phyloP scores from a whole-genome alignment of 2,797 vertebrate genomes.

The Echeneis naucrates region DNA sequence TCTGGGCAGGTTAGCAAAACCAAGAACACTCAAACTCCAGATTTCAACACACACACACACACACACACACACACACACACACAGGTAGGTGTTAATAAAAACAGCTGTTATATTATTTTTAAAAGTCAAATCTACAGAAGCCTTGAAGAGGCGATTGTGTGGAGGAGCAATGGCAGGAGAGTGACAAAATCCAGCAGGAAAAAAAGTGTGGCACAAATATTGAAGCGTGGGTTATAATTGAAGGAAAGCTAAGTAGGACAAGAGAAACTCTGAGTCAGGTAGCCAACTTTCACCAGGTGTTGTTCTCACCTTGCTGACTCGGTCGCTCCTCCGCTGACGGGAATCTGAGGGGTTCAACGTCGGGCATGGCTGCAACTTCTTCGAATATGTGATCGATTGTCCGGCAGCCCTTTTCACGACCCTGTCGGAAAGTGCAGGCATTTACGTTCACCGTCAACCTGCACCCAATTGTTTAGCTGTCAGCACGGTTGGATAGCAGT shows the following conservation, averaged over 20 bases:
- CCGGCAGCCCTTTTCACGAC: neutral
- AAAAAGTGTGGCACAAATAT: neutral
- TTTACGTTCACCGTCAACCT: neutral
- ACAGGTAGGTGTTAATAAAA: too few relatives aligned
- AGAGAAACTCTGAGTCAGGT: too few relatives aligned
- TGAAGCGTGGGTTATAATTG: neutral
- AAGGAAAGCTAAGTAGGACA: neutral
- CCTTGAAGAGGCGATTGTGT: neutral
- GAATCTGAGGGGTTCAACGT: slow-evolving; percentile 75
- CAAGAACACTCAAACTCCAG: too few relatives aligned
- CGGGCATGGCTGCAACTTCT: slow-evolving; percentile 69
- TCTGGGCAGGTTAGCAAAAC: too few relatives aligned
- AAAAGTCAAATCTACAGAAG: too few relatives aligned
- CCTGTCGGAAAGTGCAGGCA: slow-evolving; percentile 9
- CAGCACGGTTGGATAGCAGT: neutral
- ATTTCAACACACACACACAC: too few relatives aligned
- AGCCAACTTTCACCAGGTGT: neutral
- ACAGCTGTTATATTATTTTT: too few relatives aligned
- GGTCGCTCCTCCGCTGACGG: slow-evolving; percentile 70
- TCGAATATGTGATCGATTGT: neutral
- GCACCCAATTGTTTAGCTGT: too few relatives aligned
- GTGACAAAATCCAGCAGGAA: neutral
- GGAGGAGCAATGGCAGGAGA: neutral
- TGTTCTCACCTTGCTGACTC: slow-evolving; percentile 70
- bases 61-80: too few relatives aligned